Percentiles rank a stretch among this genome's conserved stretches.
Conservation (phyloP, 1,140 invertebrate species). For the Drosophila teissieri region DNA sequence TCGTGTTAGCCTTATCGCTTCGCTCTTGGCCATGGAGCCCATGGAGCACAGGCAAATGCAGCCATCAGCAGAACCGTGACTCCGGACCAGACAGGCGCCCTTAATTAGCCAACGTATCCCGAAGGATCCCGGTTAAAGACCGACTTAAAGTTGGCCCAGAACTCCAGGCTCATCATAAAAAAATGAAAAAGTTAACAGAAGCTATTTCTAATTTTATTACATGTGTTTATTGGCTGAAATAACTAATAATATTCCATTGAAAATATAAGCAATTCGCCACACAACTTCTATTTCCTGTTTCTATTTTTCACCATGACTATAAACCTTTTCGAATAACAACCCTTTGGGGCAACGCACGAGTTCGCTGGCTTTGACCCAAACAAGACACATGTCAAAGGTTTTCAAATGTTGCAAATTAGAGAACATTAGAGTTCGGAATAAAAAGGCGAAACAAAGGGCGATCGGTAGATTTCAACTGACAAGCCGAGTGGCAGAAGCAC, state of each 20-base stretch:
- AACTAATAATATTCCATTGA: no score
- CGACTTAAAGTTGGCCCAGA: background rate
- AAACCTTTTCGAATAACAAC: background rate
- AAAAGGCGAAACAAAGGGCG: conserved; percentile 34
- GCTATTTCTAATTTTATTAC: no score
- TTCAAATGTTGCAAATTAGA: conserved; percentile 51
- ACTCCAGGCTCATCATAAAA: background rate
- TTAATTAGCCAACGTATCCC: conserved; percentile 51
- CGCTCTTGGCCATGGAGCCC: conserved; percentile 50
- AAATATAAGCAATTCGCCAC: no score
- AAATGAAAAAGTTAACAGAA: background rate
- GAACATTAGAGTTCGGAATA: conserved; percentile 40
- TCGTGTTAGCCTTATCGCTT: conserved; percentile 61
- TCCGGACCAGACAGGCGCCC: conserved; percentile 27
- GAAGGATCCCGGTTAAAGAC: conserved; percentile 12
- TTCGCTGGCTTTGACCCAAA: conserved; percentile 41
- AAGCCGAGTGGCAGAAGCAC: conserved; percentile 35
- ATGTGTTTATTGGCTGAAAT: no score
- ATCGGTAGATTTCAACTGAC: conserved; percentile 38
- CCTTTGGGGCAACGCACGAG: conserved; percentile 15
- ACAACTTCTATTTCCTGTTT: background rate
- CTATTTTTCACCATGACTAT: background rate
- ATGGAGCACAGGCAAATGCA: conserved; percentile 38
- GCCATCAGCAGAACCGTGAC: conserved; percentile 15
- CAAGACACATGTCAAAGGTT: conserved; percentile 56